phyloP scores from a whole-genome alignment of 2,888 invertebrate genomes.

The Ctenicera cuprea region DNA sequence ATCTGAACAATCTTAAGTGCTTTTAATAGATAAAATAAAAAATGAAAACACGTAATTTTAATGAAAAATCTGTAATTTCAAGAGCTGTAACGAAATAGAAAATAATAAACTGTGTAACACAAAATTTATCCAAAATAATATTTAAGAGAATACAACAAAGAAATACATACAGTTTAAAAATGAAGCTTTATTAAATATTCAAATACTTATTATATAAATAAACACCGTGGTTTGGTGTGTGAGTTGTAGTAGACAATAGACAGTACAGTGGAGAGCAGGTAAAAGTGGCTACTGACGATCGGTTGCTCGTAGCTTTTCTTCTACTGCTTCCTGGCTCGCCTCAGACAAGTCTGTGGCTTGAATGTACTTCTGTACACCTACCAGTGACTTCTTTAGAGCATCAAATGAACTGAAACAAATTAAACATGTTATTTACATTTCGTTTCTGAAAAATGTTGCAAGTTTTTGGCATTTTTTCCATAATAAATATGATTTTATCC shows the following conservation, averaged over 20 bases:
- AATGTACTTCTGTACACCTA: conserved; percentile 97
- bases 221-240: conserved; percentile 69
- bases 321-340: conserved; percentile 94
- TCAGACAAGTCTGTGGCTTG: conserved; percentile 97
- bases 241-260: conserved; percentile 64
- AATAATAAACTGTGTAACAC: conserved; percentile 33
- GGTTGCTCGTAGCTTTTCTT: conserved; percentile 94
- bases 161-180: conserved; percentile 69
- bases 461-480: too few species aligned
- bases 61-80: conserved; percentile 25
- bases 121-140: conserved; percentile 41
- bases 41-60: neutral
- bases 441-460: too few species aligned
- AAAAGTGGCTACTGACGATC: conserved; percentile 85
- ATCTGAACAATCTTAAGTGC: too few species aligned
- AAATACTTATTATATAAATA: conserved; percentile 72
- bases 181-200: conserved; percentile 73
- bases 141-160: conserved; percentile 49
- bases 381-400: conserved; percentile 97
- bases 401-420: conserved; percentile 94
- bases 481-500: conserved; percentile 5
- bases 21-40: too few species aligned
- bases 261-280: conserved; percentile 54
- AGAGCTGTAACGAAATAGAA: conserved; percentile 15
- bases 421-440: too few species aligned